Evolutionary conservation across 2,797 vertebrate genomes (phyloP), one percentile per base, ranked within the genome.

Genomic region (Syngnathus rostellatus): DNA sequence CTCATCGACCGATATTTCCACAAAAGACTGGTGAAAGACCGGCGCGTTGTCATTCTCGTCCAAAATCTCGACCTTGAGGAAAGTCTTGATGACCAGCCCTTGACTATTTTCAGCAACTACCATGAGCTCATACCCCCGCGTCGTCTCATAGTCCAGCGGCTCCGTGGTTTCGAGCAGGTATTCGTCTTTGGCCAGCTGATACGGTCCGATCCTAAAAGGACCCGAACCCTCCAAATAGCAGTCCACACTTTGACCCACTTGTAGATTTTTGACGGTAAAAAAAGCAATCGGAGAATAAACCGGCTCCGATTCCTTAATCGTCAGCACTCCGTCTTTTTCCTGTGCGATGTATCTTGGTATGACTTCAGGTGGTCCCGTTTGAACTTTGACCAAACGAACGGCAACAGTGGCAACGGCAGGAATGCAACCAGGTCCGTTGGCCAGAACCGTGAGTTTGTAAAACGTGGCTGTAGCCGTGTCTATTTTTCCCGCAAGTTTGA

Each of bases 21-120:
- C 81, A 63, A 94, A 72, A 39, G 93, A 87, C 72, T 95, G 92
- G 72, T 91, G 90, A 80, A 99, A 99, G 76, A 96, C 75, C 0
- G 97, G 97, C 0, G 94, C 88, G 21, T 99, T 99, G 69, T 99
- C 97, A 0, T 99, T 99, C 55, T 98, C 94, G 73, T 99, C 97
- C 78, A 95, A 63, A 72, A 99, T 81, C 40, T 94, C 92, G 57
- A 99, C 87, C 80, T 92, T 95, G 39, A 99, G 81, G 59, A 89
- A 72, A n/a, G 91, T 94, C 75, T 91, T 94, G 51, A 92, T 90
- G n/a, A 91, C 86, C 72, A 93, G 85, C 11, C 93, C 93, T 66
- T 84, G 84, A 0, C 85, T 75, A 72, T 92, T 94, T 80, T 88
- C 92, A 0, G 93, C 94, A 71, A 94, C 90, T 55, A 99, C 76